Base-by-base conservation (phyloP, 2,888 invertebrate species). In the Hemaris fuciformis region DNA sequence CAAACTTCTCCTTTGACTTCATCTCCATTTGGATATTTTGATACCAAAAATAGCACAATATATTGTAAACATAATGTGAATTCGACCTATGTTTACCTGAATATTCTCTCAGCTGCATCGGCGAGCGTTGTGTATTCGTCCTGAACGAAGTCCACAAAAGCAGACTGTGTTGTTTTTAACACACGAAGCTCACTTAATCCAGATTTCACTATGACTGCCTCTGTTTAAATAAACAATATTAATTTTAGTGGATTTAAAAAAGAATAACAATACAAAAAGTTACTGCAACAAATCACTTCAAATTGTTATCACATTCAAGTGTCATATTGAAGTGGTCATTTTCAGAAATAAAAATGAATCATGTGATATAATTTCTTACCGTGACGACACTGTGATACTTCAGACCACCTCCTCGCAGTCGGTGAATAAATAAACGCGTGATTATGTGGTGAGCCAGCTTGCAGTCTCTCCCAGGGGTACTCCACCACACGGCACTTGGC, bases 91-190 rank as follows among this genome's bases (percentile, higher is more conserved):
- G 27, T 53, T 53, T 53, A 80, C 93, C 93, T 93, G 79, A 96
- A 95, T 73, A 97, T 94, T 67, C 97, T 93, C 80, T 97, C 97
- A 48, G 95, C 94, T 43, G 95, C 94, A 83, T 97, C 96, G 0
- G 95, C 94, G 20, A 97, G 87, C 0, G 96, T 95, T 25, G 96
- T 94, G 82, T 95, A 97, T 73, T 96, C 96, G 76, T 97, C 97
- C 78, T 95, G 94, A 22, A 96, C 94, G 76, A 97, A 97, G 82
- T 96, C 96, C 2, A 94, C 95, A 78, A 97, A 97, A 0, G 96
- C 94, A 0, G 97, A 97, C 79, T 97, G 95, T 0, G 97, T 97
- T 0, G 97, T 97, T 84, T 97, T 97, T 66, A 97, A 84, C 0
- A 97, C 95, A 43, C 96, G 93, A 22, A 97, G 88, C 22, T 94